A percentile compares a stretch with the other conserved stretches of the same genome.
phyloP scores from a whole-genome alignment of 2,113 vertebrate genomes.

The Centropus bengalensis region DNA sequence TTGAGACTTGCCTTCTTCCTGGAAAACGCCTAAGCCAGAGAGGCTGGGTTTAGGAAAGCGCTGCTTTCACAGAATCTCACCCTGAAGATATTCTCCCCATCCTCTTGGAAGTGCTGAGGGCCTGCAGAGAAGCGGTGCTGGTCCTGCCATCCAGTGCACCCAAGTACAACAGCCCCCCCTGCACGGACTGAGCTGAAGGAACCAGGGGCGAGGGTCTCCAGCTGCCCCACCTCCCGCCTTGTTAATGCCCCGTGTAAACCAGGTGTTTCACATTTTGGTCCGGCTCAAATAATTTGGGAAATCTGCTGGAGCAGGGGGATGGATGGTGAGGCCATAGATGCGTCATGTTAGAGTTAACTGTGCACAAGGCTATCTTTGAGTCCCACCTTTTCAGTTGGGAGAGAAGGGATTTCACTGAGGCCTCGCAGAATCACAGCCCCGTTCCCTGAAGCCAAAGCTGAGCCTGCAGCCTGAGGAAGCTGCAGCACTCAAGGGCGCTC shows the following conservation, averaged over 20 bases:
- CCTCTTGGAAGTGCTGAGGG: not conserved
- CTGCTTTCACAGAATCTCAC: slow-evolving; percentile 71
- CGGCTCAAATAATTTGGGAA: not conserved
- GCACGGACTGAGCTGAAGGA: not conserved
- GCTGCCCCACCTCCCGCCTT: not conserved
- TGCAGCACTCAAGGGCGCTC: not conserved
- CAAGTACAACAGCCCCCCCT: not conserved
- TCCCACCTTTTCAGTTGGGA: not conserved
- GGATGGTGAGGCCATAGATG: not conserved
- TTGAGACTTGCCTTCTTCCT: slow-evolving; percentile 61
- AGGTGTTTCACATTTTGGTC: not conserved
- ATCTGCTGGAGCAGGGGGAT: not conserved
- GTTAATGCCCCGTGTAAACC: not conserved
- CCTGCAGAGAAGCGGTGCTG: not conserved
- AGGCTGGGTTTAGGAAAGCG: slow-evolving; percentile 79
- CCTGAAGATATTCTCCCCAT: slow-evolving; percentile 69
- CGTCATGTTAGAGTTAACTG: not conserved
- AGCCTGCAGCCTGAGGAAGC: not conserved
- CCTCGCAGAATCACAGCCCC: not conserved
- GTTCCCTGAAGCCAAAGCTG: not conserved
- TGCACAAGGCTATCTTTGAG: not conserved
- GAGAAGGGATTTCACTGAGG: not conserved
- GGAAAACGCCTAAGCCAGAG: slow-evolving; percentile 74
- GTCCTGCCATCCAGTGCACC: not conserved
- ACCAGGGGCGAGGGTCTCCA: not conserved